These are phyloP conservation scores for Syngnathus typhle DNA, from an alignment of 2,113 vertebrate species.

Conservation along the genomic window DNA sequence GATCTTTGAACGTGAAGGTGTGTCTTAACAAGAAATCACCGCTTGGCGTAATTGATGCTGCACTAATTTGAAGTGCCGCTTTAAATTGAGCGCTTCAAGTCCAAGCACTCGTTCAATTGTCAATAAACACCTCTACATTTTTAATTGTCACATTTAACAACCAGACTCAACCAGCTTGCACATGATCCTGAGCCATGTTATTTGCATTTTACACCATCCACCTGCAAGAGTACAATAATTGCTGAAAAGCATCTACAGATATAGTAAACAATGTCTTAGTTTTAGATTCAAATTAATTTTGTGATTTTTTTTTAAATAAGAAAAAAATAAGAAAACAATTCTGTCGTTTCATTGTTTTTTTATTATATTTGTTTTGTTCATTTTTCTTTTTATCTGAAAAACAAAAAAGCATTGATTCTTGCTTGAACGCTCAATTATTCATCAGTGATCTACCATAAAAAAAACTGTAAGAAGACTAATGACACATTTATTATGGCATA, in stretches of 20 bases:
- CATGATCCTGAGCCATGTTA: conserved; percentile 15
- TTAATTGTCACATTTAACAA: conserved; percentile 21
- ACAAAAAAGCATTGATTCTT: not conserved
- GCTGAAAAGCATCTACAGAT: too few relatives aligned
- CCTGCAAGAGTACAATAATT: too few relatives aligned
- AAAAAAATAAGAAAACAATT: too few relatives aligned
- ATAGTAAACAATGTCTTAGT: not conserved
- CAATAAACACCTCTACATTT: conserved; percentile 9
- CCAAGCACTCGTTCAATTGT: conserved; percentile 7
- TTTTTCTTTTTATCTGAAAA: not conserved
- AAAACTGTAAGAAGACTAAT: not conserved
- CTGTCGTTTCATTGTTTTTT: not conserved
- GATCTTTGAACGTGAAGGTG: not conserved
- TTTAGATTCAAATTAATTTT: not conserved
- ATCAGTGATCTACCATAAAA: not conserved
- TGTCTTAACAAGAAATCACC: not conserved
- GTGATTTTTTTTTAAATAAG: not conserved
- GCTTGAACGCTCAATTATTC: not conserved
- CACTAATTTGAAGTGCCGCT: conserved; percentile 18
- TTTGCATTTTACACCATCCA: conserved; percentile 1
- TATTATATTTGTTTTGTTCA: not conserved
- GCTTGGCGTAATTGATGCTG: conserved; percentile 1
- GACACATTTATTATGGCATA: not conserved
- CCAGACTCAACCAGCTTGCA: conserved; percentile 8
- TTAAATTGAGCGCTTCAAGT: conserved; percentile 5